These are phyloP conservation scores for Xenopus petersii DNA, from an alignment of 2,797 vertebrate species.

Conservation along the genomic window DNA sequence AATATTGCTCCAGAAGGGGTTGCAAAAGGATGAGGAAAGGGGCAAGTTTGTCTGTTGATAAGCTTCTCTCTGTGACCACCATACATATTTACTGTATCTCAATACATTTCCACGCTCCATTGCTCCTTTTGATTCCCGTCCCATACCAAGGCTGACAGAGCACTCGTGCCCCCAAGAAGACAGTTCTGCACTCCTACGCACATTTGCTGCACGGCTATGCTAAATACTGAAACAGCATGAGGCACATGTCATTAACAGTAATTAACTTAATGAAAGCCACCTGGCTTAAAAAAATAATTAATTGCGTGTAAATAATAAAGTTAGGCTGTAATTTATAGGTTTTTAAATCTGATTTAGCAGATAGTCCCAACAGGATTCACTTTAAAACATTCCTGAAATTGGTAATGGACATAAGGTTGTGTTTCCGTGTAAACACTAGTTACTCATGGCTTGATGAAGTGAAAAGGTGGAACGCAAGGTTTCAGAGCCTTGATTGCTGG, in stretches of 20 bases:
- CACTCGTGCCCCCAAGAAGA: constrained; percentile 71
- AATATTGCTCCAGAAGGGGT: too few relatives aligned
- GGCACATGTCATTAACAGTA: constrained; percentile 93
- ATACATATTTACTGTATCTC: constrained; percentile 33
- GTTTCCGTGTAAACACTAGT: background rate
- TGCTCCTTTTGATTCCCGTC: constrained; percentile 43
- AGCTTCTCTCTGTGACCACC: constrained; percentile 15
- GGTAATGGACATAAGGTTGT: constrained; percentile 3
- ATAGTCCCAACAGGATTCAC: constrained; percentile 62
- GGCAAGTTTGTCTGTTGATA: background rate
- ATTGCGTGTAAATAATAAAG: constrained; percentile 94
- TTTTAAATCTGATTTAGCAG: constrained; percentile 69
- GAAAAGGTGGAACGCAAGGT: too few relatives aligned
- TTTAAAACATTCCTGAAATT: constrained; percentile 31
- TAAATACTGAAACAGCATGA: constrained; percentile 88
- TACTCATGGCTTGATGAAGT: too few relatives aligned
- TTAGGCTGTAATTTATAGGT: constrained; percentile 86
- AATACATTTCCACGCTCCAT: constrained; percentile 35
- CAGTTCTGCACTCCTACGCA: constrained; percentile 67
- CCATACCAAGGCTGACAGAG: constrained; percentile 60
- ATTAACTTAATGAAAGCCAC: constrained; percentile 85
- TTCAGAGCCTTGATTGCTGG: too few relatives aligned
- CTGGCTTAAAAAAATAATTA: constrained; percentile 81
- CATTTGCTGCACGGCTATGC: constrained; percentile 84
- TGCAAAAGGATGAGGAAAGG: background rate